Percentiles rank a stretch among this genome's conserved stretches.
These are phyloP conservation scores for Noctua fimbriata DNA, from an alignment of 2,888 invertebrate species.

Conservation along the genomic window DNA sequence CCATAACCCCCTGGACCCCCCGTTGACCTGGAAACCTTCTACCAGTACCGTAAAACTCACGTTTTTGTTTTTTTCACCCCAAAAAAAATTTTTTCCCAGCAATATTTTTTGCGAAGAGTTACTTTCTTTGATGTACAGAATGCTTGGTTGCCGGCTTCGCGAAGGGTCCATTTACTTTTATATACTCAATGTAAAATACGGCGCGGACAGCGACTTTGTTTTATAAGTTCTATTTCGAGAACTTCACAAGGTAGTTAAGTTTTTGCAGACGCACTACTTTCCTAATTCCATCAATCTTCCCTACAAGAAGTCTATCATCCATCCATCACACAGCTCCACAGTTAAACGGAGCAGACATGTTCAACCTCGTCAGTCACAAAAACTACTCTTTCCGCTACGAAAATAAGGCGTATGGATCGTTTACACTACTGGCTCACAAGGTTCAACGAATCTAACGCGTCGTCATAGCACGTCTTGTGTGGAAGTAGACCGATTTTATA, in stretches of 20 bases:
- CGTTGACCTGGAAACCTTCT: no score
- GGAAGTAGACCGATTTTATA: background rate
- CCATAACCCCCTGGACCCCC: no score
- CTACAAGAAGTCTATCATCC: slow-evolving; percentile 10
- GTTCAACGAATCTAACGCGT: background rate
- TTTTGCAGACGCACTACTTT: slow-evolving; percentile 14
- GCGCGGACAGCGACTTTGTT: no score
- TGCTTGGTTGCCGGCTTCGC: no score
- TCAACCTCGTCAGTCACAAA: background rate
- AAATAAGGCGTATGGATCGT: background rate
- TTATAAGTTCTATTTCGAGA: background rate
- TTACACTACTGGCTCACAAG: background rate
- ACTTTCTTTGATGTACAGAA: no score
- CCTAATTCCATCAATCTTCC: slow-evolving; percentile 21
- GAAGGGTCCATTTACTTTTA: no score
- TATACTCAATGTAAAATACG: no score
- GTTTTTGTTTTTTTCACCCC: no score
- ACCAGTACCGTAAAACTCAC: no score
- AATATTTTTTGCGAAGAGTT: no score
- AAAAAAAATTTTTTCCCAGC: no score
- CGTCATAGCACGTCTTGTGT: background rate
- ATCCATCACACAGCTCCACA: slow-evolving; percentile 24
- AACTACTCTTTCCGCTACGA: background rate
- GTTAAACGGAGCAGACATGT: background rate
- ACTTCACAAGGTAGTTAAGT: background rate